These are phyloP conservation scores for Galerucella nymphaeae DNA, from an alignment of 2,888 invertebrate genomes.

Conservation along the genomic window DNA sequence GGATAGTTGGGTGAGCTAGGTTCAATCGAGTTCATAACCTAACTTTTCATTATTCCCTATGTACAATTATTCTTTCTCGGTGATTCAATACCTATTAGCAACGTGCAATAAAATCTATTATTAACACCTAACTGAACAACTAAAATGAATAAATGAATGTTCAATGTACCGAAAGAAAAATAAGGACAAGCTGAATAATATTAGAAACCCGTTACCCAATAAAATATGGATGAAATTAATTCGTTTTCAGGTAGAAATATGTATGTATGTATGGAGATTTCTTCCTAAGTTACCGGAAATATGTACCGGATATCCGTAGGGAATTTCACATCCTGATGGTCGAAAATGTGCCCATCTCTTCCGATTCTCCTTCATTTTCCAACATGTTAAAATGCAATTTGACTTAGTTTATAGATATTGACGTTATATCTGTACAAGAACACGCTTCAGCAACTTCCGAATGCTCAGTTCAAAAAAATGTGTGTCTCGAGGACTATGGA, in stretches of 20 bases:
- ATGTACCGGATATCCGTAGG: slow-evolving; percentile 21
- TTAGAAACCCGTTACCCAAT: slow-evolving; percentile 22
- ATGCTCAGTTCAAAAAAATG: no score
- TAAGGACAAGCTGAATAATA: neutral
- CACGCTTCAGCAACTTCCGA: no score
- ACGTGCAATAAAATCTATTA: neutral
- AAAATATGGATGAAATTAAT: slow-evolving; percentile 31
- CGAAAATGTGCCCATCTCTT: slow-evolving; percentile 1
- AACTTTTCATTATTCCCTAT: no score
- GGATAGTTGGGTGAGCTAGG: no score
- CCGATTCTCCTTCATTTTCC: neutral
- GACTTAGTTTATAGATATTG: no score
- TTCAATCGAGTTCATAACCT: no score
- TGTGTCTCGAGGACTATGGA: no score
- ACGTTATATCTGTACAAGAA: no score
- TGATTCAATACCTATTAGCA: no score
- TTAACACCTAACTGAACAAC: neutral
- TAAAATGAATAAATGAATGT: neutral
- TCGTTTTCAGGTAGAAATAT: slow-evolving; percentile 7
- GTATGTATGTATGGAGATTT: slow-evolving; percentile 28
- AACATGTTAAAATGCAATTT: neutral
- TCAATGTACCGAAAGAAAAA: neutral
- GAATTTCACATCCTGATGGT: slow-evolving; percentile 22
- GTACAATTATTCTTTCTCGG: no score
- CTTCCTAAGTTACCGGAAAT: slow-evolving; percentile 22